Evolutionary conservation across 2,888 invertebrate genomes (phyloP).

Genomic region (Anthophora plumipes): DNA sequence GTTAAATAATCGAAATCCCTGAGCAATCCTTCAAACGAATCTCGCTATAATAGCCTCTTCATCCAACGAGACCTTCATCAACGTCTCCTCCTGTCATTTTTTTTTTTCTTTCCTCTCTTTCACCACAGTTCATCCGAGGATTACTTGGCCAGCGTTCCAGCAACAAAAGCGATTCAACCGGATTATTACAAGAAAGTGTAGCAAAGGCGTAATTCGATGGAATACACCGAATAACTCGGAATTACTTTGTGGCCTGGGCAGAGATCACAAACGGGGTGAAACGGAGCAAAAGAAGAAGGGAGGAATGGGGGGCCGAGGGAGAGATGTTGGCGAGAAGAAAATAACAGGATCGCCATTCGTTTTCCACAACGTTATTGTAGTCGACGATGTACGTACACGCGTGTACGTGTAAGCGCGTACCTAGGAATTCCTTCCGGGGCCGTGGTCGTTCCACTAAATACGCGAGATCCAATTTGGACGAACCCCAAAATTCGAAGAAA

Average conservation of each 20-base stretch:
- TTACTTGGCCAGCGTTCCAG: slow-evolving; percentile 26
- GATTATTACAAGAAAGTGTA: slow-evolving; percentile 44
- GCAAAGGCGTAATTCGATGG: slow-evolving; percentile 30
- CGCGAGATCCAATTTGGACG: slow-evolving; percentile 74
- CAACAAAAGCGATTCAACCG: slow-evolving; percentile 22
- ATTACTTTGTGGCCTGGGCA: slow-evolving; percentile 40
- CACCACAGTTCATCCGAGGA: not conserved
- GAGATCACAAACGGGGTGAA: slow-evolving; percentile 31
- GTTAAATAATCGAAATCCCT: no score
- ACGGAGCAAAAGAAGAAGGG: not conserved
- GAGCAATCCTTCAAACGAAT: not conserved
- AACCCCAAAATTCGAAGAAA: slow-evolving; percentile 71
- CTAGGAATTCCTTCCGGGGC: slow-evolving; percentile 41
- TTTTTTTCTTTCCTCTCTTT: not conserved
- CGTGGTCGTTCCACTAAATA: slow-evolving; percentile 67
- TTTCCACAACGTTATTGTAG: slow-evolving; percentile 52
- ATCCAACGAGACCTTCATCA: not conserved
- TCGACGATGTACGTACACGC: slow-evolving; percentile 21
- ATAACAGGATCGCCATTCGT: slow-evolving; percentile 55
- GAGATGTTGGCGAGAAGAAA: slow-evolving; percentile 38
- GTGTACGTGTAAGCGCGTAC: slow-evolving; percentile 36
- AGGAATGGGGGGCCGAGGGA: not conserved
- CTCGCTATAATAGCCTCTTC: not conserved
- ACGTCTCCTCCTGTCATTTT: slow-evolving; percentile 4
- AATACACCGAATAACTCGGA: slow-evolving; percentile 46